Base-by-base conservation (phyloP, 1,140 invertebrate genomes). In the Zaprionus camerounensis region DNA sequence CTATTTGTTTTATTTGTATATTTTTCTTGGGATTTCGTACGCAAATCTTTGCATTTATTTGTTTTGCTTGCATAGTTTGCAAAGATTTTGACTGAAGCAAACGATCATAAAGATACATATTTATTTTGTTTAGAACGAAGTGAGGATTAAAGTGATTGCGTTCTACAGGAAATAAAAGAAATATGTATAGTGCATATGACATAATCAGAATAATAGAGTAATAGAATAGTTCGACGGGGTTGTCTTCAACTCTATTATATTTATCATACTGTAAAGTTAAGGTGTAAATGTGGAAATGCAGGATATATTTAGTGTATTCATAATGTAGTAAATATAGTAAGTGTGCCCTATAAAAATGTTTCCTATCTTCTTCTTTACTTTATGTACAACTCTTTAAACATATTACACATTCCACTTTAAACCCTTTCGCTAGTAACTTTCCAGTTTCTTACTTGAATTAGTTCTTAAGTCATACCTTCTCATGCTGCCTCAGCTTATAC, bases 31-130 rank as follows among this genome's bases (percentile, higher is more conserved):
- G 5, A 49, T 70, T 73, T 51, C 61, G 17, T 56, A 85, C 75
- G 82, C 79, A 86, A 86, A 80, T 86, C 44, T 49, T 49, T 24
- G 11, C 79, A 77, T 73, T 59, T 76, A 61, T 80, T 51, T 51
- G 46, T 51, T 51, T 51, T 12, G 9, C 46, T 44, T 58, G 44
- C 22, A 24, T 61, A 15, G 26, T 36, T 59, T 61, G 22, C 15
- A 11, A 7, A 17, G 20, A 51, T n/a, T 31, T 38, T 57, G 6
- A 28, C 17, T 17, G 11, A 15, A 3, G 17, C 55, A 26, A 46
- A 46, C n/a, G n/a, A 46, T 46, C 36, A 5, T 4, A 38, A 2
- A 15, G 36, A 46, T n/a, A 46, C 7, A 46, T 46, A 46, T n/a
- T n/a, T 46, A 17, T 46, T 46, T 17, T 46, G n/a, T 17, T 46